A percentile compares a stretch with the other conserved stretches of the same genome.
These are phyloP conservation scores for Crotalus helleri DNA, from an alignment of 2,113 vertebrate species.

Conservation along the genomic window DNA sequence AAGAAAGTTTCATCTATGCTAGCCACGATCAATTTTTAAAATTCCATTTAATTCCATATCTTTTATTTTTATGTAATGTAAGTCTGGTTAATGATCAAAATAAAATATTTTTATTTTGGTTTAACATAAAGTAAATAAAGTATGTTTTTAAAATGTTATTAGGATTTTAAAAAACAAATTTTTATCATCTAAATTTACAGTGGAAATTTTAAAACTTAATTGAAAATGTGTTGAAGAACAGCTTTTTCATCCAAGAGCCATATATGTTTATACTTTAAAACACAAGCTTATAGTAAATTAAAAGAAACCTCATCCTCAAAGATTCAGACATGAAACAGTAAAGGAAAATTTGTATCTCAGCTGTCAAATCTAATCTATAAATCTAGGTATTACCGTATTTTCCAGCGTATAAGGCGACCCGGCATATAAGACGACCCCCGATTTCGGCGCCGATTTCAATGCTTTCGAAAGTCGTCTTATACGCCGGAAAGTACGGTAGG, in stretches of 20 bases:
- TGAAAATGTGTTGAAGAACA: not conserved
- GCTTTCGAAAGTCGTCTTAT: too few relatives aligned
- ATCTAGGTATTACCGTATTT: not conserved
- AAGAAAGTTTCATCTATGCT: not conserved
- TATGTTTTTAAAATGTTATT: fast-evolving
- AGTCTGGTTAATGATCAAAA: not conserved
- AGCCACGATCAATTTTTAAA: not conserved
- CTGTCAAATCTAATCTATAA: not conserved
- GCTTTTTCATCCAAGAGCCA: not conserved
- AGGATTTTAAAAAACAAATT: fast-evolving
- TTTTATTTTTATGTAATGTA: not conserved
- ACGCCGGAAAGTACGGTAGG: too few relatives aligned
- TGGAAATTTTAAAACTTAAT: not conserved
- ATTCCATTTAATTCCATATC: not conserved
- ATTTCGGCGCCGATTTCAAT: too few relatives aligned
- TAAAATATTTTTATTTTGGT: not conserved
- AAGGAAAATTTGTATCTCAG: not conserved
- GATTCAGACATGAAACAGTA: not conserved
- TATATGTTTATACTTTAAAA: conserved; percentile 50
- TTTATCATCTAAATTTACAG: fast-evolving
- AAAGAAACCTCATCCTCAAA: not conserved
- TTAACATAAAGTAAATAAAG: fast-evolving
- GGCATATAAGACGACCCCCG: too few relatives aligned
- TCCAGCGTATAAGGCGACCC: too few relatives aligned
- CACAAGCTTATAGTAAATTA: conserved; percentile 13